phyloP scores from a whole-genome alignment of 2,888 invertebrate genomes.

The Euplagia quadripunctaria region DNA sequence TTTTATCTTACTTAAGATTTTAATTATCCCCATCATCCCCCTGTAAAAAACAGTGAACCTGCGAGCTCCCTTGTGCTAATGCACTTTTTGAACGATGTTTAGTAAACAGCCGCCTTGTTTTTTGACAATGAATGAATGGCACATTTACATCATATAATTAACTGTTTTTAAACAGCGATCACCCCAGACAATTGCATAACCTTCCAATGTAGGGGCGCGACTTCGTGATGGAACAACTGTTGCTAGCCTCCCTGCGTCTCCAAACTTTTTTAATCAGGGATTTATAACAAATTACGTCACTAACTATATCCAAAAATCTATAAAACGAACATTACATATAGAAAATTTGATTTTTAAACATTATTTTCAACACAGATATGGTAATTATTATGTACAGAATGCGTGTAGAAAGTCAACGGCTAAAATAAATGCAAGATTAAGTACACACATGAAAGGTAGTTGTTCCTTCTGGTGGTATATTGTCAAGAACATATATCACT shows the following conservation, averaged over 20 bases:
- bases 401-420: constrained; percentile 35
- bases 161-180: too few species aligned
- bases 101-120: too few species aligned
- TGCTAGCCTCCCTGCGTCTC: not conserved
- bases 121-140: too few species aligned
- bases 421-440: constrained; percentile 50
- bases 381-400: constrained; percentile 40
- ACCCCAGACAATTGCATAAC: too few species aligned
- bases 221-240: not conserved
- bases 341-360: constrained; percentile 51
- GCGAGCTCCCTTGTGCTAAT: too few species aligned
- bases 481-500: not conserved
- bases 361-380: constrained; percentile 39
- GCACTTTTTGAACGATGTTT: too few species aligned
- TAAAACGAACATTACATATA: constrained; percentile 31
- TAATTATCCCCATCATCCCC: too few species aligned
- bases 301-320: constrained; percentile 21
- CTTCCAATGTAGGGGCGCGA: not conserved
- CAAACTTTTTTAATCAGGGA: not conserved
- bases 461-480: constrained; percentile 10
- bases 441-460: constrained; percentile 23
- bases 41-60: too few species aligned
- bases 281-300: constrained; percentile 19
- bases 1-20: too few species aligned
- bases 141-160: too few species aligned